Base-by-base conservation (phyloP, 2,888 invertebrate species). In the Xestia ashworthii region DNA sequence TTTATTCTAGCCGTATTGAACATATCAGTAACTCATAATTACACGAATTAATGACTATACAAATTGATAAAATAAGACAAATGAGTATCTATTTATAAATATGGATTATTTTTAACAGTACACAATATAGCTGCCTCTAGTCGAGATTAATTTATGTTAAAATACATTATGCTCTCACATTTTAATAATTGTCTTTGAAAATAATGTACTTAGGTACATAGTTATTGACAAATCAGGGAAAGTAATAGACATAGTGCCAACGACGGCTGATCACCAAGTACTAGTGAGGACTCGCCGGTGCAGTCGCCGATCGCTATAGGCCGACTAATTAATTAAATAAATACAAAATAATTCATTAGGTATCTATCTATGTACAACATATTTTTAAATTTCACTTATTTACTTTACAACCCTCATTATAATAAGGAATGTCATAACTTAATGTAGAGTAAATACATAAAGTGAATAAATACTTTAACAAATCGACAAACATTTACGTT, bases 361-460 rank as follows among this genome's bases (percentile, higher is more conserved):
- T 93, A 92, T 87, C 89, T 92, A 93, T 87, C 90, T 95, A 95
- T 95, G 91, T 95, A 95, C 94, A 95, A 95, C 94, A 95, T 91
- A 93, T 93, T 92, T 89, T 92, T 92, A 93, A 89, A 92, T 88
- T 90, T 91, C 91, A 92, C 90, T 93, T 93, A 92, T 90, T 91
- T 92, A 94, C 87, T 93, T 94, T 94, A 95, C 93, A 95, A 95
- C 92, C 94, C 94, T 94, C 94, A 93, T 91, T 90, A 90, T 92
- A 92, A 92, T 91, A 94, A 94, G 93, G 94, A 95, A 95, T 95
- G 94, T 91, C 88, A 89, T 93, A 95, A 95, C 92, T 93, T 93
- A 94, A 93, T 83, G 76, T 90, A 90, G 89, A 94, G 90, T 93
- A 92, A 93, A 91, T 93, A 92, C 90, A 91, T 92, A 93, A 91